A percentile compares a stretch with the other conserved stretches of the same genome.
phyloP scores from a whole-genome alignment of 2,888 invertebrate genomes.

The Acleris laterana region DNA sequence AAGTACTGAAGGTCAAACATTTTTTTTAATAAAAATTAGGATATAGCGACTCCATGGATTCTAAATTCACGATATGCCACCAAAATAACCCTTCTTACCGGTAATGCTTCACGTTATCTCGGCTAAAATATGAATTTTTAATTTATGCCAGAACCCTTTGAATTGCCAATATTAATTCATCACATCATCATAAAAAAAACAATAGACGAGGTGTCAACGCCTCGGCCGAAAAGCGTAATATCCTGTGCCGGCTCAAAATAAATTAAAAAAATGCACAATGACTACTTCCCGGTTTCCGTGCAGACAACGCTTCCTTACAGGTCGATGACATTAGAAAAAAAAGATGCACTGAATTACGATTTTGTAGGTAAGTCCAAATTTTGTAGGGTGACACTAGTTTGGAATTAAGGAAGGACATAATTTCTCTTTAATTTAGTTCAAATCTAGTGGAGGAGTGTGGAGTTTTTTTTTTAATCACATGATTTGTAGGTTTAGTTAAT shows the following conservation, averaged over 20 bases:
- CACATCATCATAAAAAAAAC: slow-evolving; percentile 26
- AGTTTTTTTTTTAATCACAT: too few species aligned
- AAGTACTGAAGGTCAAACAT: too few species aligned
- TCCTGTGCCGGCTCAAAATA: slow-evolving; percentile 77
- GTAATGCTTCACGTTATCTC: too few species aligned
- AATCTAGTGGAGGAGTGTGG: too few species aligned
- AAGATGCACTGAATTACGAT: slow-evolving; percentile 69
- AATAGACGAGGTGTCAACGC: slow-evolving; percentile 49
- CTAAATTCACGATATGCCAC: too few species aligned
- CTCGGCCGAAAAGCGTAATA: slow-evolving; percentile 58
- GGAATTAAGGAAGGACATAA: neutral
- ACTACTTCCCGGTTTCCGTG: slow-evolving; percentile 65
- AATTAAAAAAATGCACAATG: slow-evolving; percentile 71
- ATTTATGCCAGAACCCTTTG: too few species aligned
- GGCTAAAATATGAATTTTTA: too few species aligned
- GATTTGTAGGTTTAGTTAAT: too few species aligned
- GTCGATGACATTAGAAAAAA: slow-evolving; percentile 59
- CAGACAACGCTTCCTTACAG: slow-evolving; percentile 68
- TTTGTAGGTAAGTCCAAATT: slow-evolving; percentile 45
- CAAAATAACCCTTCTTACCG: too few species aligned
- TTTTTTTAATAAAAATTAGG: too few species aligned
- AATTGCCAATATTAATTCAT: neutral
- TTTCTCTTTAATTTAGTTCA: too few species aligned
- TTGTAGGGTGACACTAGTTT: slow-evolving; percentile 44
- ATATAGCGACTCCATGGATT: too few species aligned